Conservation (phyloP, 2,888 invertebrate genomes). For the Caenorhabditis uteleia region DNA sequence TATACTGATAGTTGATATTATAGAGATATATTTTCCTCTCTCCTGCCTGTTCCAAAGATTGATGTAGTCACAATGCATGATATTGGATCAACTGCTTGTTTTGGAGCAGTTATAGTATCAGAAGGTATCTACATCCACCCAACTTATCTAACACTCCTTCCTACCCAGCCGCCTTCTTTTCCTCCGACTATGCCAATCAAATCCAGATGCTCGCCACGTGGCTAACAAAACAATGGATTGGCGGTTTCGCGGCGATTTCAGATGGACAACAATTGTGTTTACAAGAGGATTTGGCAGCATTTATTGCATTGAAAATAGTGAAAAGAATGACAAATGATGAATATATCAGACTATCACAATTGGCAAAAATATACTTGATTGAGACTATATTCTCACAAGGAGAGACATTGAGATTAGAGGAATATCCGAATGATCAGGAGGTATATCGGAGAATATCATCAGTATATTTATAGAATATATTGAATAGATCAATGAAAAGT, state of each 20-base stretch:
- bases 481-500: slow-evolving; percentile 31
- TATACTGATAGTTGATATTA: background rate
- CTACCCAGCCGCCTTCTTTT: slow-evolving; percentile 22
- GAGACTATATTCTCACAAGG: slow-evolving; percentile 37
- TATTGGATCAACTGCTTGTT: slow-evolving; percentile 21
- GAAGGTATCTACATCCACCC: slow-evolving; percentile 13
- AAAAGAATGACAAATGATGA: slow-evolving; percentile 50
- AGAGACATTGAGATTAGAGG: slow-evolving; percentile 30
- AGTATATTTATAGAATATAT: background rate
- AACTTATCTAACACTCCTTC: background rate
- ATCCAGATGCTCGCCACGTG: slow-evolving; percentile 30
- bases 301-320: slow-evolving; percentile 40
- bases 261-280: slow-evolving; percentile 39
- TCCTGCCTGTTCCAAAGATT: slow-evolving; percentile 31
- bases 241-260: slow-evolving; percentile 35
- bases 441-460: slow-evolving; percentile 1
- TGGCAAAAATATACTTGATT: slow-evolving; percentile 35
- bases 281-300: slow-evolving; percentile 43
- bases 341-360: slow-evolving; percentile 27
- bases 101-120: slow-evolving; percentile 35
- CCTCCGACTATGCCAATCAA: slow-evolving; percentile 46
- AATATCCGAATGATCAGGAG: slow-evolving; percentile 37
- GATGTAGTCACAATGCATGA: slow-evolving; percentile 44
- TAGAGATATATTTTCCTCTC: slow-evolving; percentile 26
- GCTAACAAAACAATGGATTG: slow-evolving; percentile 48